phyloP scores from a whole-genome alignment of 1,140 invertebrate genomes.

The Drosophila subobscura region DNA sequence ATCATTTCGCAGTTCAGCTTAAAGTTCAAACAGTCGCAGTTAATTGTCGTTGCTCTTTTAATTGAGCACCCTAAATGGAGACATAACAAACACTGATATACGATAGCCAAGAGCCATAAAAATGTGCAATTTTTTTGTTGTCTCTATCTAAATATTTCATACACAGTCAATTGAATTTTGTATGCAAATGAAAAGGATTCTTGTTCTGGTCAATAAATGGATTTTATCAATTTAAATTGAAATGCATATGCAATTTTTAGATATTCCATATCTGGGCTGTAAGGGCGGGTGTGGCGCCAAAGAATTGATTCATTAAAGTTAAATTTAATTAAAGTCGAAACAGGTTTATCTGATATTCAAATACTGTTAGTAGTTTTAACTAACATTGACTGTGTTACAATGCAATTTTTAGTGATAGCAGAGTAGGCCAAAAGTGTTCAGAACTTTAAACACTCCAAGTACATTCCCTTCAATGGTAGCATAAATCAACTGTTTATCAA shows the following conservation, averaged over 20 bases:
- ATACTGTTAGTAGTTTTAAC: no score
- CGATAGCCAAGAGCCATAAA: conserved; percentile 2
- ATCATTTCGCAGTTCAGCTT: no score
- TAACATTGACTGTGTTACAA: no score
- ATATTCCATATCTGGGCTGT: not conserved
- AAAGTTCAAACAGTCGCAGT: not conserved
- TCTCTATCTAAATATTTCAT: conserved; percentile 1
- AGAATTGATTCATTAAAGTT: not conserved
- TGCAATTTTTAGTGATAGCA: no score
- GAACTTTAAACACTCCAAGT: no score
- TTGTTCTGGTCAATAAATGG: conserved; percentile 11
- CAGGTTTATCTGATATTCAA: no score
- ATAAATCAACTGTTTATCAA: conserved; percentile 50
- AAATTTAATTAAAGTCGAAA: not conserved
- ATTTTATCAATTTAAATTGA: conserved; percentile 15
- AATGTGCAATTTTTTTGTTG: not conserved
- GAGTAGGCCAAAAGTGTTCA: no score
- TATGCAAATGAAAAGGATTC: conserved; percentile 22
- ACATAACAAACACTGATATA: not conserved
- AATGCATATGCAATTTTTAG: conserved; percentile 29
- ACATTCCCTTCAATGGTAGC: conserved; percentile 4
- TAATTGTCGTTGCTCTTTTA: not conserved
- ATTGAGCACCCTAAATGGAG: conserved; percentile 3
- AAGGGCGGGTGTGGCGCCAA: not conserved
- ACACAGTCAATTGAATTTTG: conserved; percentile 20